These are phyloP conservation scores for Zapornia atra DNA, from an alignment of 2,113 vertebrate species.

Conservation along the genomic window DNA sequence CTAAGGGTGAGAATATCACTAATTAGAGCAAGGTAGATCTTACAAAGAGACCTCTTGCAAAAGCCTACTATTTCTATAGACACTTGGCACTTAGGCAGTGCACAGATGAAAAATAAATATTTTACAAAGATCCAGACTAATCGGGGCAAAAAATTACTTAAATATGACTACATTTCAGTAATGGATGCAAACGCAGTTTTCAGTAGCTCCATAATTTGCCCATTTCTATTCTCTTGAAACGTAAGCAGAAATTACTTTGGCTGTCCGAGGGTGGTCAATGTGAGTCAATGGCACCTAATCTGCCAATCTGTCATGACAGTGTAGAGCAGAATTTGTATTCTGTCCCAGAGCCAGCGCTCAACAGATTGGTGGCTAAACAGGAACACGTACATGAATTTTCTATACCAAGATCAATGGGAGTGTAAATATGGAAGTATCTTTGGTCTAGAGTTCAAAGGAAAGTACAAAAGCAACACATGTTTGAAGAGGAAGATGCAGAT, in stretches of 20 bases:
- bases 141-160: not conserved
- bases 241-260: not conserved
- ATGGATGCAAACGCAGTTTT: not conserved
- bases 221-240: not conserved
- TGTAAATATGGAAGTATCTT: not conserved
- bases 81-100: not conserved
- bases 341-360: not conserved
- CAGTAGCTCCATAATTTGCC: not conserved
- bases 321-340: not conserved
- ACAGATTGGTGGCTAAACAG: not conserved
- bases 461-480: not conserved
- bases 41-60: not conserved
- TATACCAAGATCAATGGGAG: not conserved
- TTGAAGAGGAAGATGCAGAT: not conserved
- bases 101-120: not conserved
- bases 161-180: not conserved
- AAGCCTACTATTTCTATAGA: not conserved
- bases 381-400: not conserved
- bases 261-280: not conserved
- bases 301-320: not conserved
- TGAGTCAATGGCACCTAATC: not conserved
- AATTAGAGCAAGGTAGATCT: not conserved
- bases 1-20: not conserved
- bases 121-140: not conserved
- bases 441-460: not conserved